Evolutionary conservation across 1,140 invertebrate genomes (phyloP).

Genomic region (Bombus turneri): DNA sequence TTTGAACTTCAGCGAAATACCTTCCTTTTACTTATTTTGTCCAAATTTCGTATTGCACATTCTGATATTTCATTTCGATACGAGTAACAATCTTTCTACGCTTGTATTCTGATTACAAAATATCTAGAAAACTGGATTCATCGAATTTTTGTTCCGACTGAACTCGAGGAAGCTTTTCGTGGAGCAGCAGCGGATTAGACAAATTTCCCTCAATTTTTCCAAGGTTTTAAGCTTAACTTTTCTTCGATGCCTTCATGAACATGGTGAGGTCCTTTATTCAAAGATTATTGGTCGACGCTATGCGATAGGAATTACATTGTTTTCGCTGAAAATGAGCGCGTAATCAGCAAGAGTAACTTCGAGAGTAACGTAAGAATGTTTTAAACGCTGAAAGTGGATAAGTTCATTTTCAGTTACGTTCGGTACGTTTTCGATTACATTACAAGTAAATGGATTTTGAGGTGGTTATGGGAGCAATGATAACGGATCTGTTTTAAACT

Average conservation of each 20-base stretch:
- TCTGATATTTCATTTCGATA: too few relatives aligned
- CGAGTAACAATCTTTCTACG: neutral
- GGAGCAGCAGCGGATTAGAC: neutral
- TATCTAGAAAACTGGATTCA: neutral
- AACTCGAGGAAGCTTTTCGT: neutral
- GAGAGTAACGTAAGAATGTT: neutral
- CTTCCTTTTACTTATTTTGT: neutral
- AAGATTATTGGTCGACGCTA: neutral
- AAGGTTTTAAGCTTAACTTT: constrained; percentile 13
- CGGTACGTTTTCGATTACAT: neutral
- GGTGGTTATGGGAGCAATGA: too few relatives aligned
- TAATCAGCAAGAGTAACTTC: neutral
- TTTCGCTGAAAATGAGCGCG: neutral
- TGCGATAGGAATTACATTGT: neutral
- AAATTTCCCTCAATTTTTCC: neutral
- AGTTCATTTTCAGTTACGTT: neutral
- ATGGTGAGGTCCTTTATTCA: neutral
- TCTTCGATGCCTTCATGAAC: neutral
- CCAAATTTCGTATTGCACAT: neutral
- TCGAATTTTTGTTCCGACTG: neutral
- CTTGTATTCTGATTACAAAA: neutral
- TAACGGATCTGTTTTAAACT: too few relatives aligned
- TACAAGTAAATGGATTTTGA: neutral
- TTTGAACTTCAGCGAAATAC: neutral
- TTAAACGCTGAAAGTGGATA: neutral